phyloP scores from a whole-genome alignment of 2,113 vertebrate species.

The Bos indicus region DNA sequence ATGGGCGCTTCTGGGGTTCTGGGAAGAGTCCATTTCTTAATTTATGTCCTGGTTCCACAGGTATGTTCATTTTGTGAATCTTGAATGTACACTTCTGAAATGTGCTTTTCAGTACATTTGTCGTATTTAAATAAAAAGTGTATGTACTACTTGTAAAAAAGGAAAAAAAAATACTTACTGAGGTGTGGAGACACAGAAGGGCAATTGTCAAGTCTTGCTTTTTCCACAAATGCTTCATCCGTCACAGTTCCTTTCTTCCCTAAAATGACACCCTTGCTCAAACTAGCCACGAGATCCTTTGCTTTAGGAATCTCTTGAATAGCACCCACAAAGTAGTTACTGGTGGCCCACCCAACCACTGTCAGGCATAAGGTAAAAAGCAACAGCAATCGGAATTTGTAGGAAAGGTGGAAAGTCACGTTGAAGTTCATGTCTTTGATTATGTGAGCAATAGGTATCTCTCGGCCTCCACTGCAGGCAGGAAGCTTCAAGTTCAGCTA shows the following conservation, averaged over 20 bases:
- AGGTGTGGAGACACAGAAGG: constrained; percentile 72
- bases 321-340: constrained; percentile 78
- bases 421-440: constrained; percentile 80
- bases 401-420: constrained; percentile 72
- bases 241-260: background rate
- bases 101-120: background rate
- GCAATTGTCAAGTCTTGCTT: constrained; percentile 32
- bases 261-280: constrained; percentile 57
- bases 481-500: background rate
- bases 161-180: constrained; percentile 74
- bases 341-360: constrained; percentile 85
- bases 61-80: background rate
- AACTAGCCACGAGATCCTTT: constrained; percentile 39
- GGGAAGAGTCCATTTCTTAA: background rate
- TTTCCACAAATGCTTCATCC: background rate
- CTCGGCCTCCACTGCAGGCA: background rate
- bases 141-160: background rate
- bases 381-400: constrained; percentile 83
- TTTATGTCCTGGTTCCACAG: background rate
- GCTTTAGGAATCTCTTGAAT: constrained; percentile 64
- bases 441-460: background rate
- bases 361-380: constrained; percentile 81
- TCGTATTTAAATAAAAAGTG: background rate
- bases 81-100: background rate
- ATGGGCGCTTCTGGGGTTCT: background rate